Percentiles rank a stretch among this genome's conserved stretches.
These are phyloP conservation scores for Pantelozetes paolii DNA, from an alignment of 2,888 invertebrate species.

Conservation along the genomic window DNA sequence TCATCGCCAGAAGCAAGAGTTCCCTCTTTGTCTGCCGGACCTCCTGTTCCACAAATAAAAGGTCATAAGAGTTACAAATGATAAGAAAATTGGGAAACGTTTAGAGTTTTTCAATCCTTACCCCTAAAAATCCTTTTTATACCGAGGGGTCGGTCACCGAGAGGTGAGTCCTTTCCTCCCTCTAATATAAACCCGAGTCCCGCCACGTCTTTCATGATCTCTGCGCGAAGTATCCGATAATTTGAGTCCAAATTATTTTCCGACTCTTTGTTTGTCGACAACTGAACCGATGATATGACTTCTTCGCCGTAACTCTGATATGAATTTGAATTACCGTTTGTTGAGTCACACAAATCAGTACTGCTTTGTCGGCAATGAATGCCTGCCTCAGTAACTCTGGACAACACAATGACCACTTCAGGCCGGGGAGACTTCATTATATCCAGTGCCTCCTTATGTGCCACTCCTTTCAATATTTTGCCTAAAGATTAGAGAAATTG, in stretches of 20 bases:
- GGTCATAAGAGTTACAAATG: too few species aligned
- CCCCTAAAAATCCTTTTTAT: constrained; percentile 93
- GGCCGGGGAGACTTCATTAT: constrained; percentile 78
- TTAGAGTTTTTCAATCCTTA: constrained; percentile 54
- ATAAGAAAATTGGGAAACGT: constrained; percentile 19
- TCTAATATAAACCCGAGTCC: constrained; percentile 91
- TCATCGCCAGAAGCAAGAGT: constrained; percentile 79
- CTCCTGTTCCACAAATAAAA: constrained; percentile 61
- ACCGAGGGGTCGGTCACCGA: constrained; percentile 79
- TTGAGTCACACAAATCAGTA: constrained; percentile 25
- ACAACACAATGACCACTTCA: constrained; percentile 72
- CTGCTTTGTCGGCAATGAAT: constrained; percentile 25
- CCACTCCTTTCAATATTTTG: constrained; percentile 67
- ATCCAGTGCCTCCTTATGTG: constrained; percentile 78
- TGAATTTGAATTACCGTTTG: background rate
- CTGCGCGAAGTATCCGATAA: constrained; percentile 50
- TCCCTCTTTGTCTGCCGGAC: constrained; percentile 80
- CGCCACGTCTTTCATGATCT: constrained; percentile 69
- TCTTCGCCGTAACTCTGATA: background rate
- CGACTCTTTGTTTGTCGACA: background rate
- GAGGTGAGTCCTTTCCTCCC: constrained; percentile 84
- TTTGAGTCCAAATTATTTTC: constrained; percentile 21
- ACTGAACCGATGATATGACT: background rate
- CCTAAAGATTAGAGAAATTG: constrained; percentile 22
- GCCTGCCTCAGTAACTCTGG: constrained; percentile 54